phyloP scores from a whole-genome alignment of 2,113 vertebrate species.

The Nibea coibor region DNA sequence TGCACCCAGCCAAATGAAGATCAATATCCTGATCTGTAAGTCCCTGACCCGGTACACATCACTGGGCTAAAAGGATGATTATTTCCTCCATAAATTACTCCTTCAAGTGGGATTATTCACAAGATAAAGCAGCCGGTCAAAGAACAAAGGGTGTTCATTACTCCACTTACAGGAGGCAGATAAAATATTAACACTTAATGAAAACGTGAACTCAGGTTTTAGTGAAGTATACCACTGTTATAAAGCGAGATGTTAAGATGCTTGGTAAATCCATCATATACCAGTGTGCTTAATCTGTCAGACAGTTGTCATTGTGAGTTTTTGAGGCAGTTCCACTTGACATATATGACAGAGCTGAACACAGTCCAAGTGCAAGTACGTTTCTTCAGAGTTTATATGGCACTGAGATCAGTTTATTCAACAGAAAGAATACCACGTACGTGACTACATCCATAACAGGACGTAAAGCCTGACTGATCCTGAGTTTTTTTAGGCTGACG shows the following conservation, averaged over 20 bases:
- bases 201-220: neutral
- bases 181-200: neutral
- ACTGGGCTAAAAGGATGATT: conserved; percentile 29
- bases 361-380: neutral
- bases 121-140: conserved; percentile 17
- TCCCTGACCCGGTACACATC: conserved; percentile 35
- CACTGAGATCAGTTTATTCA: neutral
- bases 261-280: neutral
- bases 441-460: too few species aligned
- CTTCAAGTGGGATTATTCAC: conserved; percentile 23
- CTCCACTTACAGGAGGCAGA: conserved; percentile 13
- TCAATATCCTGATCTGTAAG: conserved; percentile 63
- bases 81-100: conserved; percentile 46
- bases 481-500: too few species aligned
- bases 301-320: neutral
- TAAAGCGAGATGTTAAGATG: neutral
- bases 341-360: neutral
- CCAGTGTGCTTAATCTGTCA: neutral
- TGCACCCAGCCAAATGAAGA: conserved; percentile 45
- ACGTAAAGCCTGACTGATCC: too few species aligned
- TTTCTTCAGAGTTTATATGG: neutral
- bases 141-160: conserved; percentile 24
- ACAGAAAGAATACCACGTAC: too few species aligned
- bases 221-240: too few species aligned
- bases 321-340: neutral